Percentiles rank a stretch among this genome's conserved stretches.
Conservation (phyloP, 2,797 vertebrate species). For the Huso huso region DNA sequence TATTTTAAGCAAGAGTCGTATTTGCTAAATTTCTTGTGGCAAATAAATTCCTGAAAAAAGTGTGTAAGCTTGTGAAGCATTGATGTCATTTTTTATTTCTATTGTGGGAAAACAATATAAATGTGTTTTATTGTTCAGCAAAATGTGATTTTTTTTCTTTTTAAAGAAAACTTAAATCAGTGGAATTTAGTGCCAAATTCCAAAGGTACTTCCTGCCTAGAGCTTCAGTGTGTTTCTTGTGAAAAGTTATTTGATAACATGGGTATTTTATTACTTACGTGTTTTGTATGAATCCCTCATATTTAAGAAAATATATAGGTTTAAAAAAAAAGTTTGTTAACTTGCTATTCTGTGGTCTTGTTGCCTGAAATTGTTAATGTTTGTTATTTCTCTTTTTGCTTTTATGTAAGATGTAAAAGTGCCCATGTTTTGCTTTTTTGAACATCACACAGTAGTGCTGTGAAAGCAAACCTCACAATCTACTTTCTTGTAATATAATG, state of each 20-base stretch:
- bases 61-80: slow-evolving; percentile 98
- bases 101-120: slow-evolving; percentile 94
- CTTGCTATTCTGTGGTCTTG: slow-evolving; percentile 99
- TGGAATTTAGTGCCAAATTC: slow-evolving; percentile 99
- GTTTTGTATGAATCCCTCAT: slow-evolving; percentile 99
- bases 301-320: slow-evolving; percentile 92
- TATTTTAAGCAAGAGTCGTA: slow-evolving; percentile 65
- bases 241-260: slow-evolving; percentile 99
- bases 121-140: slow-evolving; percentile 98
- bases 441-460: slow-evolving; percentile 71
- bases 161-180: slow-evolving; percentile 65
- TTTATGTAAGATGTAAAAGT: slow-evolving; percentile 99
- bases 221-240: slow-evolving; percentile 98
- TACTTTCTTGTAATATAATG: slow-evolving; percentile 81
- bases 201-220: slow-evolving; percentile 99
- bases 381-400: slow-evolving; percentile 87
- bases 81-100: slow-evolving; percentile 86
- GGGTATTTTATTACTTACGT: slow-evolving; percentile 98
- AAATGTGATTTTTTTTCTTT: slow-evolving; percentile 80
- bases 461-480: slow-evolving; percentile 88
- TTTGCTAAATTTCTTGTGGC: slow-evolving; percentile 78
- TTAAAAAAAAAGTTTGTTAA: slow-evolving; percentile 94
- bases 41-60: slow-evolving; percentile 48
- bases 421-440: slow-evolving; percentile 93
- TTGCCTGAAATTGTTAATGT: slow-evolving; percentile 99